Evolutionary conservation across 2,888 invertebrate species (phyloP).

Genomic region (Odontomyia ornata): DNA sequence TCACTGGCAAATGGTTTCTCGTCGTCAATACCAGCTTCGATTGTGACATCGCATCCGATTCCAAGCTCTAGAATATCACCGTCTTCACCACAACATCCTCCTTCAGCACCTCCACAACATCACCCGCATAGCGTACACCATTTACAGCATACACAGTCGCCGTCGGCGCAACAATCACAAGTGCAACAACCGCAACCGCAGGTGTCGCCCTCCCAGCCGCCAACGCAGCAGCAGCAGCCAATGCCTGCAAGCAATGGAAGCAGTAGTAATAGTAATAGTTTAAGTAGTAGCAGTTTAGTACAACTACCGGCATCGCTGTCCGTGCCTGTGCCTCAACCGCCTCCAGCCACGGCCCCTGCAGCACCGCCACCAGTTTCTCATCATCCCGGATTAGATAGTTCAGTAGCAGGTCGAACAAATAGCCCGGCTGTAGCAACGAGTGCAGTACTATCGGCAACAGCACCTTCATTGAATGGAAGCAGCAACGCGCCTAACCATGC

Average conservation of each 20-base stretch:
- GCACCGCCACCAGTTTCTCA: conserved; percentile 61
- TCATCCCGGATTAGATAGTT: conserved; percentile 56
- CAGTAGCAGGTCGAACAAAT: conserved; percentile 65
- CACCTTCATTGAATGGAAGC: conserved; percentile 56
- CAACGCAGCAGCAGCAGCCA: conserved; percentile 54
- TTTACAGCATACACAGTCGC: conserved; percentile 54
- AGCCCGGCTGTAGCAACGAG: conserved; percentile 60
- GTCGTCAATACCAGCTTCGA: conserved; percentile 55
- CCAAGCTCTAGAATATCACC: conserved; percentile 53
- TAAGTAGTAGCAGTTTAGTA: conserved; percentile 60
- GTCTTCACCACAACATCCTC: conserved; percentile 61
- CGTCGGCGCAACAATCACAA: conserved; percentile 49
- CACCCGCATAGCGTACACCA: conserved; percentile 45
- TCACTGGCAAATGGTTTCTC: conserved; percentile 57
- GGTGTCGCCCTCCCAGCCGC: conserved; percentile 56
- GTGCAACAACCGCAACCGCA: conserved; percentile 55
- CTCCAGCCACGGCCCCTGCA: conserved; percentile 58
- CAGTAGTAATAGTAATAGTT: conserved; percentile 54
- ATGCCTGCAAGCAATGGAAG: conserved; percentile 53
- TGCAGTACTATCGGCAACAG: conserved; percentile 54
- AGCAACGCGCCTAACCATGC: conserved; percentile 54
- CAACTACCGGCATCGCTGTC: conserved; percentile 64
- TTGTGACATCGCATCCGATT: conserved; percentile 56
- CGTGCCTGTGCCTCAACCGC: conserved; percentile 54
- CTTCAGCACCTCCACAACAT: conserved; percentile 62